These are phyloP conservation scores for Syrista parreyssii DNA, from an alignment of 2,888 invertebrate species.

Conservation along the genomic window DNA sequence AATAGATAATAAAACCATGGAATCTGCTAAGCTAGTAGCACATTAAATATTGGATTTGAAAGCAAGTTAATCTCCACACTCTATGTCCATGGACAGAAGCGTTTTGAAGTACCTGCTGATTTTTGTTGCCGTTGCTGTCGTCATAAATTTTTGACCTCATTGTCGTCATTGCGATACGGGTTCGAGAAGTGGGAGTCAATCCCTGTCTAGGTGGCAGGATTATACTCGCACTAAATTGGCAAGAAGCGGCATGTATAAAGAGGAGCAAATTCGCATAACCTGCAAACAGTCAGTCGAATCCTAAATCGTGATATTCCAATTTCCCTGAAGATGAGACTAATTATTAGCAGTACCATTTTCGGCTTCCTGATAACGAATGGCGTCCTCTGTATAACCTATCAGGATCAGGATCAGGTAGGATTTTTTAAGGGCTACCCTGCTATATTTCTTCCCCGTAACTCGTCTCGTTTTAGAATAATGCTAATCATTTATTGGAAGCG, in stretches of 20 bases:
- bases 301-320: neutral
- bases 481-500: too few species aligned
- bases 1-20: neutral
- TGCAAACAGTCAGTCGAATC: neutral
- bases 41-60: neutral
- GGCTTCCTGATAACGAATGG: neutral
- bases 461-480: neutral
- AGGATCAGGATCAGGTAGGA: neutral
- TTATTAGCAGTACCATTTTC: neutral
- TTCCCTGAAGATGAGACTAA: neutral
- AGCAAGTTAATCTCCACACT: neutral
- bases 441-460: neutral
- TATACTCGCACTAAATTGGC: neutral
- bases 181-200: neutral
- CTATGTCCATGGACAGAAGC: neutral
- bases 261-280: neutral
- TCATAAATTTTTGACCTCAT: neutral
- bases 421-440: neutral
- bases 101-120: neutral
- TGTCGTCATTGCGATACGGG: neutral
- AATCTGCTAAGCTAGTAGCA: neutral
- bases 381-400: neutral
- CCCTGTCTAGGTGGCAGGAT: neutral
- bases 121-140: neutral
- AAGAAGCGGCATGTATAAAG: neutral